Evolutionary conservation across 2,113 vertebrate species (phyloP).

Genomic region (Nothobranchius furzeri): DNA sequence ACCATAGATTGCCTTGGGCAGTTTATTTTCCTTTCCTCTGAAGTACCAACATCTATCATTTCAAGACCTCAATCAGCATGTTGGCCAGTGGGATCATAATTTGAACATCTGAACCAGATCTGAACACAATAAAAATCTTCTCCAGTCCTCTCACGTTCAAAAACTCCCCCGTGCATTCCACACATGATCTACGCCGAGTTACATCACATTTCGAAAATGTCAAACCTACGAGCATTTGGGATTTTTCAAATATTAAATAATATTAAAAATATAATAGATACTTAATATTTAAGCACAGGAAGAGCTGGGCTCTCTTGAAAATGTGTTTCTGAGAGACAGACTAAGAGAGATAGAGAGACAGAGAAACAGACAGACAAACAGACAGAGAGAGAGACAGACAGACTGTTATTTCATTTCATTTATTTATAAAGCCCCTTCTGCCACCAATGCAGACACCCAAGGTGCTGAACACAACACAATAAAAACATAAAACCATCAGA

Average conservation of each 20-base stretch:
- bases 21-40: not conserved
- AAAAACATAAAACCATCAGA: too few species aligned
- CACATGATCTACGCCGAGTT: not conserved
- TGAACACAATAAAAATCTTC: not conserved
- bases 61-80: not conserved
- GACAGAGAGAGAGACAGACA: too few species aligned
- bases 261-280: not conserved
- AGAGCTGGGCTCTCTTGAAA: not conserved
- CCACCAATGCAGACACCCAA: too few species aligned
- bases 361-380: too few species aligned
- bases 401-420: too few species aligned
- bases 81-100: not conserved
- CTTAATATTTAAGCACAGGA: not conserved
- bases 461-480: too few species aligned
- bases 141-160: too few species aligned
- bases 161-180: not conserved
- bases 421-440: too few species aligned
- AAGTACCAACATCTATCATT: slow-evolving; percentile 5
- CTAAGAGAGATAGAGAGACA: too few species aligned
- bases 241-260: not conserved
- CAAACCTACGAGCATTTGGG: not conserved
- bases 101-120: not conserved
- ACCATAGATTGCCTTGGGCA: not conserved
- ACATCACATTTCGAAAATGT: not conserved
- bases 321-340: not conserved